Evolutionary conservation across 2,113 vertebrate species (phyloP).

Genomic region (Tragelaphus buxtoni): DNA sequence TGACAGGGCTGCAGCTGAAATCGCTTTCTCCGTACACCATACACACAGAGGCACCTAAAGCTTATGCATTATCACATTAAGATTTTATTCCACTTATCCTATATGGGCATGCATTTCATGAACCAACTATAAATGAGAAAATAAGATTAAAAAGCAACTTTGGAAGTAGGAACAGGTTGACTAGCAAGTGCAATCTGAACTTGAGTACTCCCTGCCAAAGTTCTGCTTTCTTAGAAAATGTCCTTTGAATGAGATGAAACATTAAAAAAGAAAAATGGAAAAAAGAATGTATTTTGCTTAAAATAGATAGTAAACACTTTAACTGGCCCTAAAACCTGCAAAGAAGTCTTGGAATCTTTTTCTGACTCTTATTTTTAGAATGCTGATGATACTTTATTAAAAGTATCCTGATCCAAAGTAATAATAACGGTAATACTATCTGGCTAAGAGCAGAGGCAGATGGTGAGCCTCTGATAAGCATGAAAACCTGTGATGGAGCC

Average conservation of each 20-base stretch:
- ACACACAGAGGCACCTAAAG: neutral
- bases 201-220: neutral
- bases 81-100: conserved; percentile 48
- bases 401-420: neutral
- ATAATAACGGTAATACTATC: neutral
- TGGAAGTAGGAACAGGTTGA: neutral
- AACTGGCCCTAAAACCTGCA: neutral
- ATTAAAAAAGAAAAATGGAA: neutral
- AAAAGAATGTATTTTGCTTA: neutral
- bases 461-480: conserved; percentile 42
- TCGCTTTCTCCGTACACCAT: conserved; percentile 55
- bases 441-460: conserved; percentile 38
- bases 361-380: neutral
- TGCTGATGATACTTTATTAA: neutral
- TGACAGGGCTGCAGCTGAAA: conserved; percentile 73
- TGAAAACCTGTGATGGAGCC: neutral
- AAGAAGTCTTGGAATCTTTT: neutral
- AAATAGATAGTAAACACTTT: neutral
- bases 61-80: conserved; percentile 19
- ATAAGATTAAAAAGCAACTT: neutral
- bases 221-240: conserved; percentile 40
- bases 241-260: neutral
- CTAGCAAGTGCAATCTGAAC: neutral
- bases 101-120: neutral
- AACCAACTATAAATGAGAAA: conserved; percentile 29